Conservation (phyloP, 2,888 invertebrate genomes). For the Scelioninae gen. 2 region DNA sequence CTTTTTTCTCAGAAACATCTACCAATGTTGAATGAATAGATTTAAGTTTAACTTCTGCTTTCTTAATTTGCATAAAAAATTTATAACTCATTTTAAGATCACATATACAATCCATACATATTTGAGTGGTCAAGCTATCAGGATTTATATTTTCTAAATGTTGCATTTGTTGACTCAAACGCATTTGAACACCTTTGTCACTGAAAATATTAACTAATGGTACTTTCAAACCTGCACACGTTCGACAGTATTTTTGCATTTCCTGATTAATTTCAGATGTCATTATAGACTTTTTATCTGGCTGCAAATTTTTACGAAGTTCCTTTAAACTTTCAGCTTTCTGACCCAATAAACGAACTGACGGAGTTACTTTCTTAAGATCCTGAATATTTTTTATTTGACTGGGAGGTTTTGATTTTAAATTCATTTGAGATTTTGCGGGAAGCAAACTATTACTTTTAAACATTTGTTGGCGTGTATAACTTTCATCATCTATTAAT, state of each 20-base stretch:
- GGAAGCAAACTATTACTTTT: slow-evolving; percentile 45
- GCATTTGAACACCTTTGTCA: slow-evolving; percentile 72
- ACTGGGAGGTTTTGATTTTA: slow-evolving; percentile 38
- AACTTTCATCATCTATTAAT: slow-evolving; percentile 53
- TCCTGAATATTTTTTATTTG: slow-evolving; percentile 71
- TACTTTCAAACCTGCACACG: slow-evolving; percentile 72
- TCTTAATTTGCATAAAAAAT: slow-evolving; percentile 74
- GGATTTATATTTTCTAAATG: slow-evolving; percentile 71
- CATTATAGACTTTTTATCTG: slow-evolving; percentile 30
- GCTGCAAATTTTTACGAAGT: slow-evolving; percentile 61
- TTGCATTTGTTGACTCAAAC: slow-evolving; percentile 71
- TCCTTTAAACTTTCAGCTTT: slow-evolving; percentile 66
- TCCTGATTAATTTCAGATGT: slow-evolving; percentile 58
- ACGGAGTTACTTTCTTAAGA: slow-evolving; percentile 71
- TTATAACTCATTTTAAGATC: slow-evolving; percentile 74
- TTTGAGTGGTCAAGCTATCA: slow-evolving; percentile 71
- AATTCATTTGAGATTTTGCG: slow-evolving; percentile 24
- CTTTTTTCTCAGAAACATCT: slow-evolving; percentile 51
- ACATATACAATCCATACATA: slow-evolving; percentile 74
- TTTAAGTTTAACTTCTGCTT: slow-evolving; percentile 72
- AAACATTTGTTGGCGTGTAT: slow-evolving; percentile 42
- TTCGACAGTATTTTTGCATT: slow-evolving; percentile 72
- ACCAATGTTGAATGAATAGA: slow-evolving; percentile 65
- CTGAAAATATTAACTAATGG: slow-evolving; percentile 73
- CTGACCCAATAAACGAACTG: slow-evolving; percentile 68